Evolutionary conservation across 1,140 invertebrate species (phyloP), one percentile per base, ranked within the genome.

Genomic region (Whitmania pigra): DNA sequence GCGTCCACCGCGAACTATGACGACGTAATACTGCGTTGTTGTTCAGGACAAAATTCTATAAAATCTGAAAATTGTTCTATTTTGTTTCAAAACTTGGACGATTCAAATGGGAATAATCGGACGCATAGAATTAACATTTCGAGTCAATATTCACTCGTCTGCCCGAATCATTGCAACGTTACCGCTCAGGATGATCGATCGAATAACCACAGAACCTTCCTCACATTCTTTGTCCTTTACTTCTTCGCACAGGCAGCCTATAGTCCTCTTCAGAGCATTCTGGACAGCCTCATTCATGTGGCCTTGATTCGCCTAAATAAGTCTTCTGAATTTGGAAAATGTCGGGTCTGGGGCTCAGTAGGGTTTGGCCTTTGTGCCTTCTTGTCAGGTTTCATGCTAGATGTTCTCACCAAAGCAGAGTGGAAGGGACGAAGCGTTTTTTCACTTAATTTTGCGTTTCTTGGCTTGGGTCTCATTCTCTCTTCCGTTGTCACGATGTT

Each of bases 321-420:
- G 40, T 72, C 69, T 0, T 73, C 75, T 67, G 60, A 76, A 20
- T 94, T 91, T 80, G 91, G 91, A 0, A 86, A 88, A 73, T 91
- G 93, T 78, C 85, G 90, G 71, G 83, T 93, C 74, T 73, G 76
- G 76, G 69, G 72, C 71, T 53, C 78, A 73, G 13, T 75, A 72
- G 49, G 67, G 73, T 69, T 78, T 74, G 73, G 78, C 74, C 60
- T 73, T 71, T 25, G 49, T 74, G 78, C 79, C 20, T 53, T 80
- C 27, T 67, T 75, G 0, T 77, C 78, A 0, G 77, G 78, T 5
- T 76, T 79, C 43, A 73, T 78, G 17, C 80, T 80, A 77, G 76
- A 79, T 53, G 43, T 53, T 25, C 29, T 25, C 40, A 76, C 20
- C 70, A 69, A n/a, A 72, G 9, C 9, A 0, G 43, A 13, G 1